These are phyloP conservation scores for Schizaphis graminum DNA, from an alignment of 2,888 invertebrate genomes.

Conservation along the genomic window DNA sequence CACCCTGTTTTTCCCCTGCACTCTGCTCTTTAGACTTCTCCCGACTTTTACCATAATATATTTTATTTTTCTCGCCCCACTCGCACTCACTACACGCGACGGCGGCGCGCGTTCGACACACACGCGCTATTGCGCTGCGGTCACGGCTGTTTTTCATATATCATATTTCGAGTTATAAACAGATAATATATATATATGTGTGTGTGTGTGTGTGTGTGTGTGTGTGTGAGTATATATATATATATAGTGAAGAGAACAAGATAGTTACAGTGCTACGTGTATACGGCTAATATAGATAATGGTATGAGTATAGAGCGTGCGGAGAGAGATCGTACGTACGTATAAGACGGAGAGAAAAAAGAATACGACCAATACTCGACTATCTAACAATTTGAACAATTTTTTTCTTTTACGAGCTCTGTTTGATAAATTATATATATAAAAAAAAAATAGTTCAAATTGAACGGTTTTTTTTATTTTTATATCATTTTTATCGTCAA, in stretches of 20 bases:
- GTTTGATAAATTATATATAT: constrained; percentile 8
- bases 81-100: too few species aligned
- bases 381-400: neutral
- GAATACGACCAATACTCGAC: neutral
- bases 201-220: too few species aligned
- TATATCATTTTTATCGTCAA: constrained; percentile 15
- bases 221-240: too few species aligned
- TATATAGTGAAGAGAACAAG: neutral
- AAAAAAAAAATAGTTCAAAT: neutral
- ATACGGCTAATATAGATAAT: neutral
- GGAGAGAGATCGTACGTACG: neutral
- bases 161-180: constrained; percentile 15
- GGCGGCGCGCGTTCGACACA: neutral
- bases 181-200: neutral
- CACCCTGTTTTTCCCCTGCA: constrained; percentile 17
- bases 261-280: neutral
- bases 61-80: constrained; percentile 7
- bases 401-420: neutral
- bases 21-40: neutral
- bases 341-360: neutral
- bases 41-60: neutral
- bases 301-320: neutral
- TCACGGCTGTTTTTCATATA: neutral
- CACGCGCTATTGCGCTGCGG: neutral
- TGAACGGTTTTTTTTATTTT: constrained; percentile 27